Evolutionary conservation across 1,140 invertebrate genomes (phyloP).

Genomic region (Globodera rostochiensis): DNA sequence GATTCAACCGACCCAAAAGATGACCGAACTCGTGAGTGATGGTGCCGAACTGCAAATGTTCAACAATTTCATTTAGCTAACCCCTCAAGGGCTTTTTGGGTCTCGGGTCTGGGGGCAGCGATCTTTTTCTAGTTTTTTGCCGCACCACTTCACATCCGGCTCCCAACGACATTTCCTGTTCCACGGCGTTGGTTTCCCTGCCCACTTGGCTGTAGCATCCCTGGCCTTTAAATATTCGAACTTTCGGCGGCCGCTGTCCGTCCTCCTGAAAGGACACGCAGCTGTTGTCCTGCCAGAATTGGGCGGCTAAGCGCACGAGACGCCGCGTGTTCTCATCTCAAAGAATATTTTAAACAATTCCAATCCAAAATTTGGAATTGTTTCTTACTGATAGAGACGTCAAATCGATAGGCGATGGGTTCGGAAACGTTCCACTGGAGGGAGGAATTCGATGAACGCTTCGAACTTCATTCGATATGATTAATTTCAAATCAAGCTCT

Average conservation of each 20-base stretch:
- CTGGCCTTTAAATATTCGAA: slow-evolving; percentile 47
- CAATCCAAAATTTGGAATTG: background rate
- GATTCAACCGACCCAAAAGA: slow-evolving; percentile 16
- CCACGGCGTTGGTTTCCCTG: background rate
- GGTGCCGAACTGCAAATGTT: slow-evolving; percentile 38
- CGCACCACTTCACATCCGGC: slow-evolving; percentile 1
- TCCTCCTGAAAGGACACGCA: slow-evolving; percentile 49
- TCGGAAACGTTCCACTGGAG: background rate
- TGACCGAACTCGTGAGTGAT: slow-evolving; percentile 51
- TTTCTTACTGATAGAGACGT: background rate
- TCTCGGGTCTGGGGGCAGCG: no score
- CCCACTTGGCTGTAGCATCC: slow-evolving; percentile 41
- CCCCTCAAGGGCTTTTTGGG: background rate
- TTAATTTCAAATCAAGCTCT: background rate
- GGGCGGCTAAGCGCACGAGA: slow-evolving; percentile 37
- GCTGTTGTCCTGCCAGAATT: slow-evolving; percentile 48
- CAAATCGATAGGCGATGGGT: background rate
- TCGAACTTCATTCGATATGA: no score
- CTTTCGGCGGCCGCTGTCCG: slow-evolving; percentile 17
- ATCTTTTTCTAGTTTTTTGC: background rate
- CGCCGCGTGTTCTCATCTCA: slow-evolving; percentile 33
- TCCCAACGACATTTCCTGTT: background rate
- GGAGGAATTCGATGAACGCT: background rate
- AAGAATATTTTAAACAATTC: background rate
- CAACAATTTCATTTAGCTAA: background rate